phyloP scores from a whole-genome alignment of 2,888 invertebrate genomes.

The Pelosia muscerda region DNA sequence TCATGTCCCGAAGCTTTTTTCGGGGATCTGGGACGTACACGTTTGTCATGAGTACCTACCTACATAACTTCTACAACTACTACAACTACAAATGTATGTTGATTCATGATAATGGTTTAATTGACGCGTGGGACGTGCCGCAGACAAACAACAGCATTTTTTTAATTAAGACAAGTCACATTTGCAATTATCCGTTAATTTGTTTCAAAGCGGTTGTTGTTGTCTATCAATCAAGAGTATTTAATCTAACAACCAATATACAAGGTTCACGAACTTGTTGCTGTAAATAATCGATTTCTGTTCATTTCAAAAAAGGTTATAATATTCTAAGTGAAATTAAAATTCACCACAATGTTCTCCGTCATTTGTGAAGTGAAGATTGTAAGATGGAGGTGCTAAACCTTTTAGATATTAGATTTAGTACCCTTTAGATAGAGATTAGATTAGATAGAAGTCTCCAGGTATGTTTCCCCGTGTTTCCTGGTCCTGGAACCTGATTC shows the following conservation, averaged over 20 bases:
- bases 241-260: slow-evolving; percentile 28
- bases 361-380: too few species aligned
- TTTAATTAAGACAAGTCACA: slow-evolving; percentile 64
- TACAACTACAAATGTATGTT: slow-evolving; percentile 21
- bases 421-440: too few species aligned
- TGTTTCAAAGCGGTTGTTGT: slow-evolving; percentile 50
- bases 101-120: slow-evolving; percentile 51
- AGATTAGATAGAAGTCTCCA: too few species aligned
- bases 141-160: slow-evolving; percentile 54
- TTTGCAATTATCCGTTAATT: slow-evolving; percentile 59
- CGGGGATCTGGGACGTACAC: neutral
- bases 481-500: too few species aligned
- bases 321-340: neutral
- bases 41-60: too few species aligned
- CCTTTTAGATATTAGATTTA: too few species aligned
- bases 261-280: neutral
- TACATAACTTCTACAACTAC: too few species aligned
- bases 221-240: slow-evolving; percentile 39
- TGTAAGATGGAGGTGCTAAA: too few species aligned
- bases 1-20: neutral
- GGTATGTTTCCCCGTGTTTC: too few species aligned
- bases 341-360: too few species aligned
- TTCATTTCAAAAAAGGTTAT: neutral
- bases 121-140: slow-evolving; percentile 52
- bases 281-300: neutral